Base-by-base conservation (phyloP, 2,888 invertebrate genomes). In the Petrophora chlorosata region DNA sequence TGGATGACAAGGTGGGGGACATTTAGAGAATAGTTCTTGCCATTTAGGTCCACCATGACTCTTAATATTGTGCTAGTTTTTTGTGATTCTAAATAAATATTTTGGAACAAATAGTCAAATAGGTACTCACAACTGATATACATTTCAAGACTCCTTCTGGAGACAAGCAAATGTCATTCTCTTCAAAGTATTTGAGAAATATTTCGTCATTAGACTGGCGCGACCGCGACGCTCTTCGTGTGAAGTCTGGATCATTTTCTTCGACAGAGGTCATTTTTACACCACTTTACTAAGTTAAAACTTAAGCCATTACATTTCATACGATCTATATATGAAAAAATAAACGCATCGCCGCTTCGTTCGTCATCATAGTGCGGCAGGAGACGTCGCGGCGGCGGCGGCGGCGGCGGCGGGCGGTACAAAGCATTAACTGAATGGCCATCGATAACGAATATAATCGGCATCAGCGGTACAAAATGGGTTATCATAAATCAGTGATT, bases 91-190 rank as follows among this genome's bases (percentile, higher is more conserved):
- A 19, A 19, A 19, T 19, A 19, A 19, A 5, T 19, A 19, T 19
- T 23, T 23, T n/a, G 2, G 3, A 23, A 3, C 1, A 23, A 1
- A 23, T 3, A 25, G 7, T 25, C 26, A 16, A 25, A 14, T 19
- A 15, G 2, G 4, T 53, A 73, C 73, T 73, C 41, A 80, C 81
- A 35, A 71, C 64, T 2, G 79, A 69, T 8, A 76, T 9, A 7
- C 77, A 59, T 56, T 81, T 80, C 39, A 82, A 56, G 3, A 79
- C 57, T n/a, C 82, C 81, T 51, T 78, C 82, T 0, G 67, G 41
- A 1, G 82, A 77, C 23, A 69, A 35, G 17, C 76, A 61, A 32
- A 72, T 67, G 28, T 79, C 78, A 38, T 60, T 68, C 4, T 80
- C 71, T 0, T 41, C 51, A 55, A 80, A 84, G 39, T 83, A 82